Evolutionary conservation across 2,888 invertebrate species (phyloP).

Genomic region (Hypsopygia costalis): DNA sequence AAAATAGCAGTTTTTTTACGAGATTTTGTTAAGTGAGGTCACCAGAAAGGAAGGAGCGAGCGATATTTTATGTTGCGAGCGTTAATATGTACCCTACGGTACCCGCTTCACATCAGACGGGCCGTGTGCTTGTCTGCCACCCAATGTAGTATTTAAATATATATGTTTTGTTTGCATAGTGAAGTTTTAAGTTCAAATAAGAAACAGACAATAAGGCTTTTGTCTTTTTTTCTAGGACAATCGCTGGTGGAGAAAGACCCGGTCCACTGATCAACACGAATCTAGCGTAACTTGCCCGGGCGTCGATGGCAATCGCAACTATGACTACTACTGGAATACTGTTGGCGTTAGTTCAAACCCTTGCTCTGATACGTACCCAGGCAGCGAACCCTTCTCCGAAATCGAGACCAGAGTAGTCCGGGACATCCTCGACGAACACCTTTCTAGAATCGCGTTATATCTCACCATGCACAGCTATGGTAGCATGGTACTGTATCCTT

Average conservation of each 20-base stretch:
- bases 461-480: conserved; percentile 89
- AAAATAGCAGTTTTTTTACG: too few relatives aligned
- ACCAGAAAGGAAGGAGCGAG: too few relatives aligned
- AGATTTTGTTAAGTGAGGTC: too few relatives aligned
- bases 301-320: conserved; percentile 89
- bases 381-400: conserved; percentile 83
- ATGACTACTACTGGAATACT: conserved; percentile 84
- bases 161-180: too few relatives aligned
- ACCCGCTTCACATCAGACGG: too few relatives aligned
- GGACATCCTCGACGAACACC: conserved; percentile 74
- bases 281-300: conserved; percentile 78
- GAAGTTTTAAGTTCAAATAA: too few relatives aligned
- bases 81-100: too few relatives aligned
- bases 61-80: too few relatives aligned
- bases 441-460: conserved; percentile 81
- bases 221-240: conserved; percentile 28
- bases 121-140: too few relatives aligned
- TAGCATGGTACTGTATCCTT: conserved; percentile 84
- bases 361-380: conserved; percentile 83
- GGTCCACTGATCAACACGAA: conserved; percentile 62
- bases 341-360: conserved; percentile 74
- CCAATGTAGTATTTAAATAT: too few relatives aligned
- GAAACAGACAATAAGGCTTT: too few relatives aligned
- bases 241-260: conserved; percentile 86
- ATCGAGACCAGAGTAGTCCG: conserved; percentile 81